phyloP scores from a whole-genome alignment of 2,113 vertebrate genomes.

The Silurus meridionalis region DNA sequence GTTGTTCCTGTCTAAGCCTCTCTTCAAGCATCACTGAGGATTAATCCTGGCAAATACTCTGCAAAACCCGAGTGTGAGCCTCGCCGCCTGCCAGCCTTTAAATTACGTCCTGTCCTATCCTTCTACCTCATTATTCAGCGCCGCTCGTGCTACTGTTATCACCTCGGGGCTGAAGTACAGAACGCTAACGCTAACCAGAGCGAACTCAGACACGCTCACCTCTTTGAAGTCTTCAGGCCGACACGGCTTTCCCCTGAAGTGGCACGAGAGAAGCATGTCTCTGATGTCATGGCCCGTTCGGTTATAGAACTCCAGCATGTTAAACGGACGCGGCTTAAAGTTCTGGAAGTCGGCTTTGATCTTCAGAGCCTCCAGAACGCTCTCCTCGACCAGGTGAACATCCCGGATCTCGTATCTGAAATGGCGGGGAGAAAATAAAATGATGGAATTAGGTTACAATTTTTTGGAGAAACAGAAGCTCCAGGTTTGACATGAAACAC shows the following conservation, averaged over 20 bases:
- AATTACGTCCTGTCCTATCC: constrained; percentile 30
- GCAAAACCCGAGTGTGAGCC: background rate
- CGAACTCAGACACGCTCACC: constrained; percentile 73
- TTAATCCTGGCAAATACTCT: constrained; percentile 5
- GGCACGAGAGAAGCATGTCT: constrained; percentile 94
- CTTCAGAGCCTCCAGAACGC: constrained; percentile 89
- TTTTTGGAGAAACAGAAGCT: background rate
- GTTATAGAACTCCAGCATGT: constrained; percentile 96
- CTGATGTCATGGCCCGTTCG: constrained; percentile 91
- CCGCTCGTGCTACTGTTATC: constrained; percentile 24
- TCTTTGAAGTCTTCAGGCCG: constrained; percentile 91
- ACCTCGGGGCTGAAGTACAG: background rate
- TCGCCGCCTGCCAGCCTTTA: background rate
- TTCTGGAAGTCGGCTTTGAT: constrained; percentile 94
- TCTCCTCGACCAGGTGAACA: constrained; percentile 90
- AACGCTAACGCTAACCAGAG: background rate
- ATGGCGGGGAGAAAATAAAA: background rate
- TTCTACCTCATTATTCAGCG: constrained; percentile 7
- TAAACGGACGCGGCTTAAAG: constrained; percentile 96
- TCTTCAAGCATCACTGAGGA: background rate
- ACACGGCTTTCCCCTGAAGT: constrained; percentile 87
- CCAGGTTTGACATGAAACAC: background rate
- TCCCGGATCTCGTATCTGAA: constrained; percentile 93
- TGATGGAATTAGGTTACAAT: background rate
- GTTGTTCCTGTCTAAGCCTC: constrained; percentile 3